A percentile compares a stretch with the other conserved stretches of the same genome.
Conservation (phyloP, 2,888 invertebrate species). For the Drosophila anomelani region DNA sequence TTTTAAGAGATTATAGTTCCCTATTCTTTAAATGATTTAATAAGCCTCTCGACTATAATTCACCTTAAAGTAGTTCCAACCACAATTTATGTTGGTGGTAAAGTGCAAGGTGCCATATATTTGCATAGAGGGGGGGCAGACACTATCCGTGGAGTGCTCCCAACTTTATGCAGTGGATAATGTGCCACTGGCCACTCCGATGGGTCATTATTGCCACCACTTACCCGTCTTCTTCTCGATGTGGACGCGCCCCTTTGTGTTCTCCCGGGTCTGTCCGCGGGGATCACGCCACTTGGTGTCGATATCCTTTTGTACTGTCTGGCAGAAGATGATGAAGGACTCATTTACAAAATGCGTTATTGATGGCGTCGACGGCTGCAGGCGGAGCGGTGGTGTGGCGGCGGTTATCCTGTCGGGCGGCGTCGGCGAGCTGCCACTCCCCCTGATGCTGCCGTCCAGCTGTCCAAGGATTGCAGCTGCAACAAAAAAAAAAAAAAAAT, state of each 20-base stretch:
- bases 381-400: constrained; percentile 59
- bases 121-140: neutral
- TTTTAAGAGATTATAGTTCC: neutral
- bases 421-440: constrained; percentile 17
- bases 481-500: constrained; percentile 8
- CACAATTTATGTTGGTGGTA: neutral
- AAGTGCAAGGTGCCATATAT: neutral
- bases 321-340: constrained; percentile 85
- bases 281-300: constrained; percentile 84
- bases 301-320: constrained; percentile 77
- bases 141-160: neutral
- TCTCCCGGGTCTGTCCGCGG: constrained; percentile 79
- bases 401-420: constrained; percentile 7
- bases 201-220: constrained; percentile 28
- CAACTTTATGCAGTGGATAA: constrained; percentile 14
- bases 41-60: neutral
- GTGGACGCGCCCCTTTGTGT: constrained; percentile 84
- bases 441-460: constrained; percentile 48
- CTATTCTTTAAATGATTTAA: constrained; percentile 3
- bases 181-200: neutral
- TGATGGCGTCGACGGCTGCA: constrained; percentile 82
- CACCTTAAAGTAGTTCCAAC: constrained; percentile 2
- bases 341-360: constrained; percentile 85
- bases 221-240: constrained; percentile 84
- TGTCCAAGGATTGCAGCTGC: constrained; percentile 61